These are phyloP conservation scores for Lethenteron reissneri DNA, from an alignment of 2,113 vertebrate species.

Conservation along the genomic window DNA sequence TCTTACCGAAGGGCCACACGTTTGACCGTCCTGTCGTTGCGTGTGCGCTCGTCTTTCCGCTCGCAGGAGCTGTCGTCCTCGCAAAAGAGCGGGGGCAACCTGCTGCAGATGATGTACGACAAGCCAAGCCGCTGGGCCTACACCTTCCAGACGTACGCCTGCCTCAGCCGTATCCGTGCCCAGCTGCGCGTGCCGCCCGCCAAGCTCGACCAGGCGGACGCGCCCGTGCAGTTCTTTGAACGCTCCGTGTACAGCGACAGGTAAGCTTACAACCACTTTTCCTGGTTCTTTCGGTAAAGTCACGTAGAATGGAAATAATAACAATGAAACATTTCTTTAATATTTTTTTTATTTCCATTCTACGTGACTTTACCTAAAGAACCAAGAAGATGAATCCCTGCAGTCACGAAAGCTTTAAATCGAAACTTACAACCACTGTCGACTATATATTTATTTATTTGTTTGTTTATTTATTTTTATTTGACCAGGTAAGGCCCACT, in stretches of 20 bases:
- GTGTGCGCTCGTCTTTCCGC: constrained; percentile 2
- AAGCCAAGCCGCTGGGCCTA: constrained; percentile 73
- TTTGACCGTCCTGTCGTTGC: no score
- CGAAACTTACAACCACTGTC: background rate
- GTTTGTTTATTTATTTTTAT: no score
- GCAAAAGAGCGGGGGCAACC: constrained; percentile 58
- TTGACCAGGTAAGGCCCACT: no score
- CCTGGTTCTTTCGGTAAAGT: no score
- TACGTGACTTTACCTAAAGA: no score
- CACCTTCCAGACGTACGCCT: constrained; percentile 75
- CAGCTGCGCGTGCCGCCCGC: constrained; percentile 37
- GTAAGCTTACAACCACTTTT: constrained; percentile 17
- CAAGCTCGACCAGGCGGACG: constrained; percentile 27
- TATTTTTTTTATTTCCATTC: no score
- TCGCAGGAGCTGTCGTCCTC: constrained; percentile 49
- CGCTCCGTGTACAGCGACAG: constrained; percentile 84
- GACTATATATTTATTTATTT: no score
- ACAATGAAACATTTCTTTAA: no score
- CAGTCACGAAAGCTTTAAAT: no score
- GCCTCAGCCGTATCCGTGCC: constrained; percentile 56
- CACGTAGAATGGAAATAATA: no score
- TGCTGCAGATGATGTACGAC: constrained; percentile 76
- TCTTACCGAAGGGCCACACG: no score
- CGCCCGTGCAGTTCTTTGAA: constrained; percentile 65
- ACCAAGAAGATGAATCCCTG: no score